phyloP scores from a whole-genome alignment of 2,888 invertebrate genomes.

The Pandemis cinnamomeana region DNA sequence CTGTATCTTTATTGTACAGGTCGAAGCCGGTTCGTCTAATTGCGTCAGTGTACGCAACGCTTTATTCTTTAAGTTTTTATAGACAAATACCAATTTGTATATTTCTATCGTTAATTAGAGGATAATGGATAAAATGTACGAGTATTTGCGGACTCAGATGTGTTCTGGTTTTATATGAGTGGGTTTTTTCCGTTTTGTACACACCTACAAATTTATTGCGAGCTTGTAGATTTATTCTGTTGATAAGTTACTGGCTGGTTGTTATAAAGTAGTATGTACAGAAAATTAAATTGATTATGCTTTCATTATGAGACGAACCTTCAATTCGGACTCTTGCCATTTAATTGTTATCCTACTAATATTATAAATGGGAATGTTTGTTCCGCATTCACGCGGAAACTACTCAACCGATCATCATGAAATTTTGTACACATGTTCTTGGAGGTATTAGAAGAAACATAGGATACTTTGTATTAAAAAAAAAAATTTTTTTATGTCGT shows the following conservation, averaged over 20 bases:
- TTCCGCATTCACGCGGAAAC: too few species aligned
- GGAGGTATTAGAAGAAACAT: too few species aligned
- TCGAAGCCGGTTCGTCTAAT: conserved; percentile 74
- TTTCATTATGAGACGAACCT: too few species aligned
- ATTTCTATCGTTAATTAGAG: conserved; percentile 54
- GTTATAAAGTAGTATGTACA: too few species aligned
- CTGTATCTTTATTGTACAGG: conserved; percentile 79
- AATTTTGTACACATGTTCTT: too few species aligned
- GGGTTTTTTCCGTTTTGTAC: background rate
- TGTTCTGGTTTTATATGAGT: conserved; percentile 2
- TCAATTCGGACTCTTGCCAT: too few species aligned
- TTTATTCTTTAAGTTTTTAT: conserved; percentile 42
- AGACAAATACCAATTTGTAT: conserved; percentile 46
- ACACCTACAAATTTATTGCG: background rate
- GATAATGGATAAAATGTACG: conserved; percentile 52
- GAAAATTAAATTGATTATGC: too few species aligned
- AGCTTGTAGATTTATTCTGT: background rate
- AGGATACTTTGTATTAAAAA: too few species aligned
- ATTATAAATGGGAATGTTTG: too few species aligned
- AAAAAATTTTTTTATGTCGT: too few species aligned
- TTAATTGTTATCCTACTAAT: too few species aligned
- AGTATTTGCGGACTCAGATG: conserved; percentile 26
- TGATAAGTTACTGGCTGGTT: background rate
- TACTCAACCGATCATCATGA: too few species aligned
- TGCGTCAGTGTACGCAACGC: conserved; percentile 57